Percentiles rank a stretch among this genome's conserved stretches.
Evolutionary conservation across 2,797 vertebrate species (phyloP).

Genomic region (Lagocephalus sceleratus): DNA sequence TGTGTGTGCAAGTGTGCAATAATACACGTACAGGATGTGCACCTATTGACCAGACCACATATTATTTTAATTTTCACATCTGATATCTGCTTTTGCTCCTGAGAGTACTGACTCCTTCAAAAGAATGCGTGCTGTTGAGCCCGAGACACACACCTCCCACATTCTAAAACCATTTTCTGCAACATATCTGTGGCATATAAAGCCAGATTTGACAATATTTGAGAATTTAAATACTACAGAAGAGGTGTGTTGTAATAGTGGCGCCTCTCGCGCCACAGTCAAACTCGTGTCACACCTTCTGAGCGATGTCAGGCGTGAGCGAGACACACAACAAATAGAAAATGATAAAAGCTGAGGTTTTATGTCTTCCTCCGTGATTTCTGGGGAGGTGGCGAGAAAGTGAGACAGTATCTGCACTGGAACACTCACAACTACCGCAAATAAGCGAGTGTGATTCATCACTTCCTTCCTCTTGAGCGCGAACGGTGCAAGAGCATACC

Average conservation of each 20-base stretch:
- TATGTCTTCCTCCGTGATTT: constrained; percentile 68
- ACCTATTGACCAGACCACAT: too few species aligned
- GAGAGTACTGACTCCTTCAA: too few species aligned
- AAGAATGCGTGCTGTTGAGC: neutral
- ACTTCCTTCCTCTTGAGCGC: constrained; percentile 71
- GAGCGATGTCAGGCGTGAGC: constrained; percentile 37
- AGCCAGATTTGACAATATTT: constrained; percentile 12
- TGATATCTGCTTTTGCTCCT: too few species aligned
- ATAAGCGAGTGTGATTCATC: constrained; percentile 71
- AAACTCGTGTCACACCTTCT: constrained; percentile 5
- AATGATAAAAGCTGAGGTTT: constrained; percentile 61
- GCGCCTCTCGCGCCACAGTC: constrained; percentile 6
- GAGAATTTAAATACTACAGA: constrained; percentile 7
- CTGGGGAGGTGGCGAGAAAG: neutral
- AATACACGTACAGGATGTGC: constrained; percentile 1
- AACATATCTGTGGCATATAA: neutral
- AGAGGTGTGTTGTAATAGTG: too few species aligned
- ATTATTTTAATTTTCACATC: too few species aligned
- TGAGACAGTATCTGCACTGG: constrained; percentile 47
- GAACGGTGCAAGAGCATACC: constrained; percentile 53
- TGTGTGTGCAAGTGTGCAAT: constrained; percentile 12
- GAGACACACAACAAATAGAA: constrained; percentile 41
- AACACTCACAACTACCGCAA: constrained; percentile 63
- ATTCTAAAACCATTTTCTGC: constrained; percentile 1
- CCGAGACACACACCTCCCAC: constrained; percentile 11